Percentiles rank a stretch among this genome's conserved stretches.
Evolutionary conservation across 2,113 vertebrate genomes (phyloP).

Genomic region (Oceanites oceanicus): DNA sequence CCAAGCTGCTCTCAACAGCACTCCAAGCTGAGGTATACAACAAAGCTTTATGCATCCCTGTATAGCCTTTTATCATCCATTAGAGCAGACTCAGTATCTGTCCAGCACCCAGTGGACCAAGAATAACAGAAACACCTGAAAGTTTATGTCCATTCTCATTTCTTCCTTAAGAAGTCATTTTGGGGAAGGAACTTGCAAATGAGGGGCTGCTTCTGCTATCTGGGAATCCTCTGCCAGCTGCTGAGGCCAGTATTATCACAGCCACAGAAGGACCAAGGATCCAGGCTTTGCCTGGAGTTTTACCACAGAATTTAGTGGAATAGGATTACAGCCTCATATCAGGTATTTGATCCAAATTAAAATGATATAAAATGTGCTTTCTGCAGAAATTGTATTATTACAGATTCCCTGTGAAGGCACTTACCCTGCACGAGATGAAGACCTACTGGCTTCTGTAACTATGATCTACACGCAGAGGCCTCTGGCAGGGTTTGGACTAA

Average conservation of each 20-base stretch:
- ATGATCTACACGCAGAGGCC: constrained; percentile 7
- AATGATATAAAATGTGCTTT: neutral
- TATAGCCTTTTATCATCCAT: neutral
- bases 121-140: neutral
- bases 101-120: neutral
- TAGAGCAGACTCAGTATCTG: neutral
- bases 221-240: neutral
- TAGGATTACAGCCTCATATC: neutral
- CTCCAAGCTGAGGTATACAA: neutral
- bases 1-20: neutral
- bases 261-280: neutral
- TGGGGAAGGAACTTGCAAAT: neutral
- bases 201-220: neutral
- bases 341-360: neutral
- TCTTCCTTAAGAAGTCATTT: neutral
- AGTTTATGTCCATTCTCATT: neutral
- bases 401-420: neutral
- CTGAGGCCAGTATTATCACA: neutral
- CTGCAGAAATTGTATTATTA: neutral
- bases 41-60: neutral
- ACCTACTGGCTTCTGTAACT: neutral
- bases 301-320: neutral
- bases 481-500: neutral
- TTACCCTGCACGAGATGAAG: neutral
- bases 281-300: neutral